These are phyloP conservation scores for Chelidonichthys spinosus DNA, from an alignment of 2,797 vertebrate species.

Conservation along the genomic window DNA sequence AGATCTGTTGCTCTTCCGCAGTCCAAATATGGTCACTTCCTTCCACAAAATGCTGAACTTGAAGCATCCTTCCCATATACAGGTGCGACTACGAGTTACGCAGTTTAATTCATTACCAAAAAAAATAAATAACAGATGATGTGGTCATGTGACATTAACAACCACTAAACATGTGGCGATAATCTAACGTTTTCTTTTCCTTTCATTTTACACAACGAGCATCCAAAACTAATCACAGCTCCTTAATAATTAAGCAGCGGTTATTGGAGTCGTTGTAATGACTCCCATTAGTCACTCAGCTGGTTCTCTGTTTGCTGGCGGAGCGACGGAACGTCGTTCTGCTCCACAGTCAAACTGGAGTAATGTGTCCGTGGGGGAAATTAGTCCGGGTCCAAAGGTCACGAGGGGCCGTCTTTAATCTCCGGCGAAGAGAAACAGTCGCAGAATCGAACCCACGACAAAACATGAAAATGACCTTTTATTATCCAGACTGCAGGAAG, in stretches of 20 bases:
- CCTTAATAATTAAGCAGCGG: constrained; percentile 72
- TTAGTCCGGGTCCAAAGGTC: constrained; percentile 55
- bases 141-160: background rate
- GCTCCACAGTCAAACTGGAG: constrained; percentile 48
- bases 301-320: constrained; percentile 32
- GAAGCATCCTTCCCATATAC: too few species aligned
- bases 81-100: too few species aligned
- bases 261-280: constrained; percentile 71
- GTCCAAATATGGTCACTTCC: too few species aligned
- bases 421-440: background rate
- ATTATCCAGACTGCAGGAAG: background rate
- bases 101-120: too few species aligned
- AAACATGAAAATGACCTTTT: background rate
- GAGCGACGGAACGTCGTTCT: constrained; percentile 33
- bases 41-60: too few species aligned
- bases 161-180: background rate
- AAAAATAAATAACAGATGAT: background rate
- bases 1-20: too few species aligned
- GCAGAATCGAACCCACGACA: too few species aligned
- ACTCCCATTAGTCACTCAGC: constrained; percentile 70
- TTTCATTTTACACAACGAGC: constrained; percentile 6
- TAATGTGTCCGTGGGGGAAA: constrained; percentile 42
- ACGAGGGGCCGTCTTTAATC: constrained; percentile 45
- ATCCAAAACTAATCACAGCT: constrained; percentile 60
- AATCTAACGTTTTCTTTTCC: background rate